Evolutionary conservation across 1,140 invertebrate species (phyloP), one percentile per base, ranked within the genome.

Genomic region (Lucilia cuprina): DNA sequence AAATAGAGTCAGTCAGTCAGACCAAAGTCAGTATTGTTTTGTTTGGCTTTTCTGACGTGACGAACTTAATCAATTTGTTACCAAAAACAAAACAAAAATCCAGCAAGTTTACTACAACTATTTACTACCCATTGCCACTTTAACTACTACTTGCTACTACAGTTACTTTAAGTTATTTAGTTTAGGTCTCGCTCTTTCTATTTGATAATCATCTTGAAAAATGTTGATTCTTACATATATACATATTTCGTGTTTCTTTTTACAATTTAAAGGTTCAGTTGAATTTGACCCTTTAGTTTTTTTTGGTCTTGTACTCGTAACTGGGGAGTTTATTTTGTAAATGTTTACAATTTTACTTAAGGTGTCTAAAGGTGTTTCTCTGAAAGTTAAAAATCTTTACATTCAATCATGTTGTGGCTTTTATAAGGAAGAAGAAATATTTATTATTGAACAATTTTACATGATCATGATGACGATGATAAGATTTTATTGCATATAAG

Each of bases 11-110:
- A 41, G 41, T 41, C 41, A 41, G 41, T 41, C 41, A 41, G 41
- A 7, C 41, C 41, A 41, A 5, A 41, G 74, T 34, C 34, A 35
- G 41, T 77, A 41, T 8, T 77, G 74, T 30, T 77, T 35, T 35
- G 74, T 17, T 55, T 14, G 50, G 8, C 0, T 8, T 12, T 8
- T 41, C 10, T 41, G 41, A 41, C 9, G 50, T 55, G 12, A 17
- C 55, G 75, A 47, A 80, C 47, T 80, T 80, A 80, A 80, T 80
- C 77, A 80, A 80, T 80, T 80, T 80, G 77, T 80, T 80, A 21
- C 14, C 9, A 77, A 13, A 55, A 55, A n/a, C n/a, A n/a, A 55
- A 55, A 2, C 1, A 2, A 55, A 55, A 55, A 55, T 14, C 50
- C 17, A 14, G 50, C 2, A 55, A 70, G 5, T 41, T 17, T 55